phyloP scores from a whole-genome alignment of 1,140 invertebrate genomes.

The Drosophila azteca region DNA sequence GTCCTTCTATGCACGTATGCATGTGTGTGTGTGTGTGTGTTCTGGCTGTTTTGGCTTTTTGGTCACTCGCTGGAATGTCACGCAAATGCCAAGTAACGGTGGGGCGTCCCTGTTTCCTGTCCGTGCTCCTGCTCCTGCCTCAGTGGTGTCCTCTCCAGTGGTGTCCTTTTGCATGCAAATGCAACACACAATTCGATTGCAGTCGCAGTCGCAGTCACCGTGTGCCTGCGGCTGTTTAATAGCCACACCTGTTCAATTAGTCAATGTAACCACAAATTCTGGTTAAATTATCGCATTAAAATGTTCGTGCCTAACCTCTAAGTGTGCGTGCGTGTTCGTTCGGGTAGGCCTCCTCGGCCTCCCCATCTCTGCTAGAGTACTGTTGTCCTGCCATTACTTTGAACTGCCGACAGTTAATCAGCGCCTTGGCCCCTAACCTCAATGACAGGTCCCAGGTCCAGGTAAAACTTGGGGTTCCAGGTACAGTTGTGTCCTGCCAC shows the following conservation, averaged over 20 bases:
- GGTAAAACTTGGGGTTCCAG: not conserved
- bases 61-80: slow-evolving; percentile 59
- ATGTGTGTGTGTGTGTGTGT: not conserved
- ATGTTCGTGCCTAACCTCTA: slow-evolving; percentile 82
- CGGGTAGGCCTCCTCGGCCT: slow-evolving; percentile 4
- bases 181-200: slow-evolving; percentile 64
- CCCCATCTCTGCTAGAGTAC: slow-evolving; percentile 14
- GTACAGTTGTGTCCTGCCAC: slow-evolving; percentile 66
- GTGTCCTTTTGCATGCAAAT: slow-evolving; percentile 63
- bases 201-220: slow-evolving; percentile 19
- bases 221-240: slow-evolving; percentile 78
- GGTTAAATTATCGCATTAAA: slow-evolving; percentile 84
- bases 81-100: slow-evolving; percentile 55
- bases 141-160: slow-evolving; percentile 30
- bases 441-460: slow-evolving; percentile 7
- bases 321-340: slow-evolving; percentile 73
- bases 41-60: slow-evolving; percentile 29
- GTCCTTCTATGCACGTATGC: slow-evolving; percentile 29
- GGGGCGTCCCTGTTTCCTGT: slow-evolving; percentile 9
- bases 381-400: slow-evolving; percentile 44
- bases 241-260: slow-evolving; percentile 84
- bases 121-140: slow-evolving; percentile 12
- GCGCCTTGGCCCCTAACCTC: slow-evolving; percentile 55
- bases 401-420: slow-evolving; percentile 77
- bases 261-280: slow-evolving; percentile 83